These are phyloP conservation scores for Podarcis muralis DNA, from an alignment of 2,113 vertebrate species.

Conservation along the genomic window DNA sequence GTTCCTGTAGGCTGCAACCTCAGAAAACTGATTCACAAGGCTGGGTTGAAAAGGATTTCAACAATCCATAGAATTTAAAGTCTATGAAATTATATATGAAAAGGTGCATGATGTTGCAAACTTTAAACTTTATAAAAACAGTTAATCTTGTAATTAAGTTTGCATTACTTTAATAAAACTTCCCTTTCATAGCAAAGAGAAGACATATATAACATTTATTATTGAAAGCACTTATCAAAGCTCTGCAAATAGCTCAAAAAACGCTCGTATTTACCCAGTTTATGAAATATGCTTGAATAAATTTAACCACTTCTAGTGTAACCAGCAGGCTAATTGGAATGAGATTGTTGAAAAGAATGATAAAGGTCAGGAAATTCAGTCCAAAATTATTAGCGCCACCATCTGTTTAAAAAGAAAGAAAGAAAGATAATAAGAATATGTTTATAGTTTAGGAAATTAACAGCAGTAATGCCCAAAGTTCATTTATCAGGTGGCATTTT, in stretches of 20 bases:
- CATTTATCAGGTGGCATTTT: background rate
- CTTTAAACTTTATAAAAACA: background rate
- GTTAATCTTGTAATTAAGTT: background rate
- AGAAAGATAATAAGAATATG: conserved; percentile 53
- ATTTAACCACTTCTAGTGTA: conserved; percentile 98
- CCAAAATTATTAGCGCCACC: conserved; percentile 96
- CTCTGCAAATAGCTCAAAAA: background rate
- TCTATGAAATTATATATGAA: background rate
- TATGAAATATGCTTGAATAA: conserved; percentile 98
- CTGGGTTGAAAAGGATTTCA: background rate
- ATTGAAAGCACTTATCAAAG: background rate
- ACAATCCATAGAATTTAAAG: background rate
- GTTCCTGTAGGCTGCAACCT: background rate
- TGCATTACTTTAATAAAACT: background rate
- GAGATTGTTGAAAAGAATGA: conserved; percentile 99
- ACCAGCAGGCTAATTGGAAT: conserved; percentile 98
- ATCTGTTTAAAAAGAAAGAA: conserved; percentile 78
- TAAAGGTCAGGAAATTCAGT: conserved; percentile 98
- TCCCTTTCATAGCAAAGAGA: background rate
- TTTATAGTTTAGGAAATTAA: background rate
- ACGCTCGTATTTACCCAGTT: conserved; percentile 90
- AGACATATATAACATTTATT: conserved; percentile 17
- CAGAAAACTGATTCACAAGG: background rate
- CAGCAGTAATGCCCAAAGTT: background rate
- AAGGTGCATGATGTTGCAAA: background rate